Conservation (phyloP, 2,888 invertebrate species). For the Bruchidius siliquastri region DNA sequence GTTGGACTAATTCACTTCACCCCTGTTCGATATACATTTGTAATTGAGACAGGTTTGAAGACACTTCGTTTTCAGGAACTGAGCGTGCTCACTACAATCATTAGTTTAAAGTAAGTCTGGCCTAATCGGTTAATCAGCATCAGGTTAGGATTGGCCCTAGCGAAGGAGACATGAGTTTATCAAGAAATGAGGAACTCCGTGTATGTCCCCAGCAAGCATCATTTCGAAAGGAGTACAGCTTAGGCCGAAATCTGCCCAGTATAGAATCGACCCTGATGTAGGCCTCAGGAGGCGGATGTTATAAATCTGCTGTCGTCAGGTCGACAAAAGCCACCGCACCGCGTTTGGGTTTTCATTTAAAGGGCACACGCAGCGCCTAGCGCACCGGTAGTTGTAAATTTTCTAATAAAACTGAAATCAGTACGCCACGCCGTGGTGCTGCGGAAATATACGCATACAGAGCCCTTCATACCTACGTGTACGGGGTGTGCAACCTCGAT, state of each 20-base stretch:
- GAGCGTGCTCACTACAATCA: no score
- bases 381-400: conserved; percentile 22
- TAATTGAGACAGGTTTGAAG: no score
- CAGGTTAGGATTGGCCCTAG: no score
- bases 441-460: background rate
- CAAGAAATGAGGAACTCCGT: no score
- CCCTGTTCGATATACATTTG: no score
- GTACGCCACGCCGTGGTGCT: conserved; percentile 16
- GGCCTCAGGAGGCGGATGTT: background rate
- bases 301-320: background rate
- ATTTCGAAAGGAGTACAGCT: background rate
- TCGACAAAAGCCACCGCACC: background rate
- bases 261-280: background rate
- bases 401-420: conserved; percentile 29
- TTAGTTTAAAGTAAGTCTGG: no score
- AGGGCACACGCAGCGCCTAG: conserved; percentile 12
- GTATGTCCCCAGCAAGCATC: background rate
- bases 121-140: no score
- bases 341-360: background rate
- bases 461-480: conserved; percentile 10
- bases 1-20: no score
- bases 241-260: background rate
- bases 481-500: conserved; percentile 11
- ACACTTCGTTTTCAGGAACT: no score
- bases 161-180: no score